phyloP scores from a whole-genome alignment of 1,140 invertebrate genomes.

The Brachionus manjavacas region DNA sequence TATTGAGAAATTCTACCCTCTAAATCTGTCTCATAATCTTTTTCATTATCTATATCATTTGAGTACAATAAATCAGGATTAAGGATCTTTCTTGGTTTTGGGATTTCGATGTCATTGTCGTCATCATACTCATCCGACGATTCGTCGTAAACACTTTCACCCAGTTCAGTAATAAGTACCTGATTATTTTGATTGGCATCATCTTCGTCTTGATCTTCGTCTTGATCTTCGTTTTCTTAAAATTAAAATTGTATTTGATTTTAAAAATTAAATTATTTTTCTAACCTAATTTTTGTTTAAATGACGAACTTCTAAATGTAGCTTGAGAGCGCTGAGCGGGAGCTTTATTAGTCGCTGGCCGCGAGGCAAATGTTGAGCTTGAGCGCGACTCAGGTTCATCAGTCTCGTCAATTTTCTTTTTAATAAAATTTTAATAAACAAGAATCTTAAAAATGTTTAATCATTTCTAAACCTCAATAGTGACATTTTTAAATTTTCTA shows the following conservation, averaged over 20 bases:
- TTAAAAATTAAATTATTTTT: neutral
- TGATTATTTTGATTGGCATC: neutral
- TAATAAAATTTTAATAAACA: neutral
- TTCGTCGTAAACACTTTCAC: conserved; percentile 3
- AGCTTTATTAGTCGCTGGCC: conserved; percentile 18
- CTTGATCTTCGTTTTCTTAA: neutral
- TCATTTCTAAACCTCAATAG: neutral
- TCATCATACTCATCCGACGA: conserved; percentile 22
- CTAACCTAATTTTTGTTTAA: neutral
- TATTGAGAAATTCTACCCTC: neutral
- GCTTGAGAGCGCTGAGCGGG: conserved; percentile 36
- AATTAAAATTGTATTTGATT: neutral
- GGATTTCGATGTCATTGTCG: conserved; percentile 17
- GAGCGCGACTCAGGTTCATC: conserved; percentile 22
- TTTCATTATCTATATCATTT: conserved; percentile 20
- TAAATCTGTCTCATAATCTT: conserved; percentile 38
- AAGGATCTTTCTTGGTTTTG: neutral
- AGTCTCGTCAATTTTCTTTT: conserved; percentile 27
- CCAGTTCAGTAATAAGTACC: conserved; percentile 24
- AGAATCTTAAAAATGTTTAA: neutral
- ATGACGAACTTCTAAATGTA: conserved; percentile 37
- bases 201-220: neutral
- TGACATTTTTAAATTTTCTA: conserved; percentile 28
- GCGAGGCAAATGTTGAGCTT: neutral
- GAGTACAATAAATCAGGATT: neutral